A percentile compares a stretch with the other conserved stretches of the same genome.
phyloP scores from a whole-genome alignment of 1,140 invertebrate species.

The Telenomus remus region DNA sequence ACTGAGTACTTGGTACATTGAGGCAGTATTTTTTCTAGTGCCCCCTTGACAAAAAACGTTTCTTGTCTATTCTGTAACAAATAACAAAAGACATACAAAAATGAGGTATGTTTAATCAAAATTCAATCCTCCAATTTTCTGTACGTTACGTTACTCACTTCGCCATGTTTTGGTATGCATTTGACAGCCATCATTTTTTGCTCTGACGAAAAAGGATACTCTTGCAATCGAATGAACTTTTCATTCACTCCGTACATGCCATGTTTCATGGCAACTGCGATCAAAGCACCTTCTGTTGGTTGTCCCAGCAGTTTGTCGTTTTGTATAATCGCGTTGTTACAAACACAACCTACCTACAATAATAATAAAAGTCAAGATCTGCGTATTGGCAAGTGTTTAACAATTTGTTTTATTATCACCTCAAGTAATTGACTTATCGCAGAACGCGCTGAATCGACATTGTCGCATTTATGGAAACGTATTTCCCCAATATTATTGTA shows the following conservation, averaged over 20 bases:
- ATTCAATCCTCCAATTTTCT: no score
- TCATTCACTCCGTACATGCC: slow-evolving; percentile 89
- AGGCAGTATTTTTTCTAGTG: slow-evolving; percentile 91
- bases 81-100: slow-evolving; percentile 32
- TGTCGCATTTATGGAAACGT: slow-evolving; percentile 85
- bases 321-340: slow-evolving; percentile 96
- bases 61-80: slow-evolving; percentile 81
- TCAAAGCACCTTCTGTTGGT: slow-evolving; percentile 97
- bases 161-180: slow-evolving; percentile 86
- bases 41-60: slow-evolving; percentile 96
- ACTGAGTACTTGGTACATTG: slow-evolving; percentile 90
- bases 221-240: slow-evolving; percentile 90
- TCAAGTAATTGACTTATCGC: slow-evolving; percentile 83
- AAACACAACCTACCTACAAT: slow-evolving; percentile 88
- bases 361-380: background rate
- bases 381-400: no score
- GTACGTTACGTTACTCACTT: slow-evolving; percentile 72
- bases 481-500: slow-evolving; percentile 92
- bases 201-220: slow-evolving; percentile 97
- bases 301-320: slow-evolving; percentile 92
- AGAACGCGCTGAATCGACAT: slow-evolving; percentile 82
- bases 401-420: slow-evolving; percentile 67
- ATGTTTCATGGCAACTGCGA: slow-evolving; percentile 94
- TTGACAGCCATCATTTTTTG: slow-evolving; percentile 99
- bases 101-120: no score